Conservation (phyloP, 2,113 vertebrate genomes). For the Paramormyrops kingsleyae region DNA sequence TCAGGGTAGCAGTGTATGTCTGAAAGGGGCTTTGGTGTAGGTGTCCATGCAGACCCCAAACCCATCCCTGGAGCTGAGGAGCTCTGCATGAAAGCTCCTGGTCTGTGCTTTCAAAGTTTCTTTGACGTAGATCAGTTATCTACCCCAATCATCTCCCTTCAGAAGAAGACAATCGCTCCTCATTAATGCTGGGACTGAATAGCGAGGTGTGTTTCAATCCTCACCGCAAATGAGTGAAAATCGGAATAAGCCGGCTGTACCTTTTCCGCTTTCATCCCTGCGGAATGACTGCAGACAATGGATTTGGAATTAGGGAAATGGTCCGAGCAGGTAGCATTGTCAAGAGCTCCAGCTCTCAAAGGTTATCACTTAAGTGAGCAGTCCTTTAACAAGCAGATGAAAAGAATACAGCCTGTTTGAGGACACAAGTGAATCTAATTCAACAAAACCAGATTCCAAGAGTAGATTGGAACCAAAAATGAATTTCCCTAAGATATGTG, state of each 20-base stretch:
- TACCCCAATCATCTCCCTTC: background rate
- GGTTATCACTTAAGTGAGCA: background rate
- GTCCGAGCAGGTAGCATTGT: background rate
- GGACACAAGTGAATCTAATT: slow-evolving; percentile 25
- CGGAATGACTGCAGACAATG: slow-evolving; percentile 6
- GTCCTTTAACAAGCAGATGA: background rate
- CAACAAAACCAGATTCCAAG: slow-evolving; percentile 14
- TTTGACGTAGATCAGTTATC: background rate
- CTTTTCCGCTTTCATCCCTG: background rate
- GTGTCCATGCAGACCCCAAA: background rate
- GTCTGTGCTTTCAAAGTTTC: background rate
- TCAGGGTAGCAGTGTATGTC: background rate
- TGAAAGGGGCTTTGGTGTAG: background rate
- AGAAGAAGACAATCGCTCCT: background rate
- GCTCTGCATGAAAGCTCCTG: background rate
- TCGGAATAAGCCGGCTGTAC: background rate
- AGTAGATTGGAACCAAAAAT: slow-evolving; percentile 21
- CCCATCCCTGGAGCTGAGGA: background rate
- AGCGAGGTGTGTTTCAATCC: background rate
- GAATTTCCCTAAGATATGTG: slow-evolving; percentile 11
- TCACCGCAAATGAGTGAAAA: background rate
- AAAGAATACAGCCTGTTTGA: background rate
- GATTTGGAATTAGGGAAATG: background rate
- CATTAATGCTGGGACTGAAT: background rate
- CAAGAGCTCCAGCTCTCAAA: background rate